Conservation (phyloP, 2,113 vertebrate species). For the Varanus komodoensis region DNA sequence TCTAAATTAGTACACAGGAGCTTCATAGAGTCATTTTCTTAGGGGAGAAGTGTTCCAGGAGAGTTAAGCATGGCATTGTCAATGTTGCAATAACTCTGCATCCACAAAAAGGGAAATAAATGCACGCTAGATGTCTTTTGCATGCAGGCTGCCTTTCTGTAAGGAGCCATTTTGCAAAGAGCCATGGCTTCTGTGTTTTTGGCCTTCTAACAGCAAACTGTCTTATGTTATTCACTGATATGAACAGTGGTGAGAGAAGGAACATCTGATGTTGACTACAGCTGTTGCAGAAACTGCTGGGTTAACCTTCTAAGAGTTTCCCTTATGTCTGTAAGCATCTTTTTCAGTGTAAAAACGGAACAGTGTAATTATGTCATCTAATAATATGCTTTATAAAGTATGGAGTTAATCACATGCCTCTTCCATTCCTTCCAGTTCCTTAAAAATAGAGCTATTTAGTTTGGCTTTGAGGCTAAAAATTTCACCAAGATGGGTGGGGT, state of each 20-base stretch:
- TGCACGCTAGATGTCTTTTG: background rate
- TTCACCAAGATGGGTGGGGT: constrained; percentile 8
- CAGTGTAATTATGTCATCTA: constrained; percentile 26
- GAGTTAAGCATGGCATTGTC: background rate
- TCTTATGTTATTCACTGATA: background rate
- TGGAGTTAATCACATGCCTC: constrained; percentile 6
- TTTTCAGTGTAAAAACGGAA: background rate
- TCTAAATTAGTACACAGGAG: background rate
- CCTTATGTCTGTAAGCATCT: background rate
- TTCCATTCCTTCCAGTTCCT: constrained; percentile 18
- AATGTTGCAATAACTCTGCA: background rate
- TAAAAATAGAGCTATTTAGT: constrained; percentile 33
- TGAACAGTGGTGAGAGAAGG: background rate
- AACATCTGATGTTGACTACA: background rate
- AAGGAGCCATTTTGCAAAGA: background rate
- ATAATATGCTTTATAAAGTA: constrained; percentile 17
- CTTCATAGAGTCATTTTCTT: background rate
- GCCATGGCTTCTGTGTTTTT: background rate
- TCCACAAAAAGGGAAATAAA: background rate
- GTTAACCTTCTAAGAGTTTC: background rate
- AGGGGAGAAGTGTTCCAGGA: background rate
- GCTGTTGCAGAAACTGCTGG: background rate
- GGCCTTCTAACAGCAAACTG: background rate
- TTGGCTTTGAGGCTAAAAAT: constrained; percentile 4
- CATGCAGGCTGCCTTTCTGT: background rate